Conservation (phyloP, 2,797 vertebrate genomes). For the Chiroxiphia lanceolata region DNA sequence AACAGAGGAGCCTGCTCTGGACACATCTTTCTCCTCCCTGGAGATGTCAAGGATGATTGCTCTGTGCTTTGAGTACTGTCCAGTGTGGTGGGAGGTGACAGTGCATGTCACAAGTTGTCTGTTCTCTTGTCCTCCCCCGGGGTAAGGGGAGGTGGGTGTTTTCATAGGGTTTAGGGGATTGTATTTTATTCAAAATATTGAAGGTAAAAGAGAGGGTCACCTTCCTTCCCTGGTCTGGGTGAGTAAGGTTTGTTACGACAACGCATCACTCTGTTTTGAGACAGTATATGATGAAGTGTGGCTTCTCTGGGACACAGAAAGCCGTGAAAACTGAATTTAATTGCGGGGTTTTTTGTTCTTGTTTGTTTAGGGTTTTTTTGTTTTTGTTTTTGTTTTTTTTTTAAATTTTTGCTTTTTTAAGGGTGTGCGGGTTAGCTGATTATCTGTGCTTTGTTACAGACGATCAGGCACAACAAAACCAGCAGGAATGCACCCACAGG, state of each 20-base stretch:
- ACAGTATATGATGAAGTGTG: rapidly evolving
- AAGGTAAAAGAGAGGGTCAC: not conserved
- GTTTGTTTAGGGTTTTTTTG: too few relatives aligned
- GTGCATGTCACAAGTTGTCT: not conserved
- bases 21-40: not conserved
- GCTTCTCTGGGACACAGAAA: not conserved
- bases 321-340: not conserved
- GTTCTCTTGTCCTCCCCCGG: not conserved
- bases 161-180: not conserved
- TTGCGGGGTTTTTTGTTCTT: not conserved
- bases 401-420: not conserved
- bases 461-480: not conserved
- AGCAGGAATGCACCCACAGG: not conserved
- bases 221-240: not conserved
- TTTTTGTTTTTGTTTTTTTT: too few relatives aligned
- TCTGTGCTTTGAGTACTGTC: not conserved
- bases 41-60: not conserved
- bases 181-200: not conserved
- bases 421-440: not conserved
- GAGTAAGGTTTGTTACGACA: not conserved
- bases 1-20: not conserved
- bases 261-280: not conserved
- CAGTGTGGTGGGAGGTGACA: not conserved
- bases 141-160: not conserved
- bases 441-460: not conserved